Percentiles rank a stretch among this genome's conserved stretches.
Evolutionary conservation across 2,113 vertebrate species (phyloP).

Genomic region (Dicentrarchus labrax): DNA sequence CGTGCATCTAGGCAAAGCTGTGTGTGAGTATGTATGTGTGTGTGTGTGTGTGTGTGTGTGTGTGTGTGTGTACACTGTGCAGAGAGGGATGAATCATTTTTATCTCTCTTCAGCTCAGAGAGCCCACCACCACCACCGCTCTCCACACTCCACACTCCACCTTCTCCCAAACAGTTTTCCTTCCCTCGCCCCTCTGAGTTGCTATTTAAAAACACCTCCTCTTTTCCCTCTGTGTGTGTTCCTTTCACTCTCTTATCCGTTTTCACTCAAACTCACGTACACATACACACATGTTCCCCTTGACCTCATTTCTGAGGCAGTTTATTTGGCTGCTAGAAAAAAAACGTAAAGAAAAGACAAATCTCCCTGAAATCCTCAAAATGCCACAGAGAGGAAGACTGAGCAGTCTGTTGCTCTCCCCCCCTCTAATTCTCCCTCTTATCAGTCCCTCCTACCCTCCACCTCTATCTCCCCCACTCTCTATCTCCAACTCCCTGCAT

Average conservation of each 20-base stretch:
- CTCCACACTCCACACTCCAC: slow-evolving; percentile 33
- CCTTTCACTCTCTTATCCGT: slow-evolving; percentile 43
- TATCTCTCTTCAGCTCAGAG: slow-evolving; percentile 68
- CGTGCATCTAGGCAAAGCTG: slow-evolving; percentile 57
- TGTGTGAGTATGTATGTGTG: slow-evolving; percentile 17
- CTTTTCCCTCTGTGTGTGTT: slow-evolving; percentile 36
- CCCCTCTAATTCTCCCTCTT: slow-evolving; percentile 45
- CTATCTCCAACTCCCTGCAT: slow-evolving; percentile 48
- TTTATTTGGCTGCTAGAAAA: slow-evolving; percentile 66
- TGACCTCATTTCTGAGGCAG: slow-evolving; percentile 75
- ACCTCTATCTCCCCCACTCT: slow-evolving; percentile 35
- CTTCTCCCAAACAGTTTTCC: slow-evolving; percentile 61
- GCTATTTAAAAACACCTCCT: slow-evolving; percentile 65
- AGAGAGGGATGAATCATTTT: slow-evolving; percentile 69
- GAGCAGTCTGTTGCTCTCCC: slow-evolving; percentile 29
- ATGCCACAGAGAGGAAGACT: slow-evolving; percentile 57
- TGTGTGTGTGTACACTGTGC: slow-evolving; percentile 34
- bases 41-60: slow-evolving; percentile 27
- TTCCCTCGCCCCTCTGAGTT: slow-evolving; percentile 42
- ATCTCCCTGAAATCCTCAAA: slow-evolving; percentile 70
- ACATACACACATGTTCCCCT: slow-evolving; percentile 49
- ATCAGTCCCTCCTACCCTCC: slow-evolving; percentile 51
- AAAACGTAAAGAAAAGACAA: slow-evolving; percentile 58
- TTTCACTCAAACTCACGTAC: slow-evolving; percentile 6
- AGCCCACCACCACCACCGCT: slow-evolving; percentile 24